These are phyloP conservation scores for Cydia pomonella DNA, from an alignment of 1,140 invertebrate species.

Conservation along the genomic window DNA sequence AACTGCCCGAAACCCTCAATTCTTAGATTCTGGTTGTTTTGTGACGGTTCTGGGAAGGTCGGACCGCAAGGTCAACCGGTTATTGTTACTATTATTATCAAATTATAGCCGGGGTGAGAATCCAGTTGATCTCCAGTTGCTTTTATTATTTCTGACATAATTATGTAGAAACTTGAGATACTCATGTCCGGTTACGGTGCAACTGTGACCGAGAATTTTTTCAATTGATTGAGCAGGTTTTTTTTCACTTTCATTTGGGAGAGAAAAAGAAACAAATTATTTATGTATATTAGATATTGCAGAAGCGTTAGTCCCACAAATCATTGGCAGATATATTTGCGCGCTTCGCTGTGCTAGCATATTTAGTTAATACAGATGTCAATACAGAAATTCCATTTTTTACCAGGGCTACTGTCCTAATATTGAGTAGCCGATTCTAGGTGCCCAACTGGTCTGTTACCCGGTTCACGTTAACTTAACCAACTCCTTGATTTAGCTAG, in stretches of 20 bases:
- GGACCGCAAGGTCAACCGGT: constrained; percentile 56
- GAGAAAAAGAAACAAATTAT: not conserved
- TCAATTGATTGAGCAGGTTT: not conserved
- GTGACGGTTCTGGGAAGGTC: constrained; percentile 59
- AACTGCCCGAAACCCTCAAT: constrained; percentile 17
- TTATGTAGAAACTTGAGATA: not conserved
- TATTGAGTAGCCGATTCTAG: too few relatives aligned
- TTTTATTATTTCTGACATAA: constrained; percentile 3
- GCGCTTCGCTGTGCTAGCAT: too few relatives aligned
- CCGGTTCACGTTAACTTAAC: too few relatives aligned
- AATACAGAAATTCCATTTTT: too few relatives aligned
- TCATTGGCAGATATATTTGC: too few relatives aligned
- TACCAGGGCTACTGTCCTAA: too few relatives aligned
- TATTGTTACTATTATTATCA: constrained; percentile 34
- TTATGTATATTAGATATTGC: not conserved
- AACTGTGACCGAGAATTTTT: not conserved
- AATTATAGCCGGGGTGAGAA: constrained; percentile 3
- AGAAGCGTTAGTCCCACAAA: too few relatives aligned
- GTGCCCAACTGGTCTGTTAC: too few relatives aligned
- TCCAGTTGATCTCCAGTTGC: not conserved
- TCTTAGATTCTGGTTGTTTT: constrained; percentile 19
- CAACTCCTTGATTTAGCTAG: not conserved
- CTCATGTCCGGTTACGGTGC: not conserved
- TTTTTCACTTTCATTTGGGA: not conserved
- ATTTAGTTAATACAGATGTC: too few relatives aligned